phyloP scores from a whole-genome alignment of 2,888 invertebrate species.

The Xylocampa areola region DNA sequence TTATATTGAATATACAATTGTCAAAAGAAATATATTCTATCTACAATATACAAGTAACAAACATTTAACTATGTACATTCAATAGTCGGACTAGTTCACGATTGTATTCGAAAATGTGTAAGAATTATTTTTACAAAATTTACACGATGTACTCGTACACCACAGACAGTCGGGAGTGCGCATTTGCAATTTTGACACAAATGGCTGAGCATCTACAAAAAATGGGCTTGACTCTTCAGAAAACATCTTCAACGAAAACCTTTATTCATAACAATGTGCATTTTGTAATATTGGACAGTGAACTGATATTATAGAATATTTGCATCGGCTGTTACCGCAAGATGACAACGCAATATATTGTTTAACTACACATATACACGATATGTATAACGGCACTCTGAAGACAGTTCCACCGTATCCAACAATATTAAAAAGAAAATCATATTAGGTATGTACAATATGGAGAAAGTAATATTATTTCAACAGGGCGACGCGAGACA shows the following conservation, averaged over 20 bases:
- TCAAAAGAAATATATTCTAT: constrained; percentile 89
- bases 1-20: constrained; percentile 84
- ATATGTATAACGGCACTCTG: constrained; percentile 34
- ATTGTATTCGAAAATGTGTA: constrained; percentile 82
- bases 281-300: constrained; percentile 24
- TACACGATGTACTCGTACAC: constrained; percentile 82
- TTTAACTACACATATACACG: constrained; percentile 30
- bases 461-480: constrained; percentile 54
- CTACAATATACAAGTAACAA: constrained; percentile 90
- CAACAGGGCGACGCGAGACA: constrained; percentile 37
- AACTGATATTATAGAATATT: constrained; percentile 5
- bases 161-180: constrained; percentile 67
- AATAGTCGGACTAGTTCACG: constrained; percentile 88
- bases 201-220: constrained; percentile 56
- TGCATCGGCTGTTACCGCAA: constrained; percentile 7
- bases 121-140: constrained; percentile 80
- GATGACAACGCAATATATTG: constrained; percentile 25
- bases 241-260: constrained; percentile 7
- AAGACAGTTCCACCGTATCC: constrained; percentile 39
- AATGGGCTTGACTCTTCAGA: constrained; percentile 22
- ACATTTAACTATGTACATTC: constrained; percentile 89
- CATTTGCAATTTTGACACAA: constrained; percentile 58
- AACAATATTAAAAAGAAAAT: constrained; percentile 51
- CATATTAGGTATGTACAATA: constrained; percentile 46
- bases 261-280: constrained; percentile 8